Evolutionary conservation across 2,797 vertebrate species (phyloP).

Genomic region (Tenualosa thibaudeaui): DNA sequence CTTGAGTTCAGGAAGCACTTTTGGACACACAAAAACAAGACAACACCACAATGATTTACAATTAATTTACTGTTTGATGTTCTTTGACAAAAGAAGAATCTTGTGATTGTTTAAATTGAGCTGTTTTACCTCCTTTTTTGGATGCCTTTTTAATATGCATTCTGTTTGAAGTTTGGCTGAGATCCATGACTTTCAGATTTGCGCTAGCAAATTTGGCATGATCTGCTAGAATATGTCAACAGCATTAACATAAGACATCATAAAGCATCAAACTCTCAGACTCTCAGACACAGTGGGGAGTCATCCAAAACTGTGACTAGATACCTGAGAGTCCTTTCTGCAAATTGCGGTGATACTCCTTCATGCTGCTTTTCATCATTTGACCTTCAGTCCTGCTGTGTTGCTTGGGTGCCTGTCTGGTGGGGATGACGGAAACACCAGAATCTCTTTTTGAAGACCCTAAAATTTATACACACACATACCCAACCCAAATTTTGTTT

Average conservation of each 20-base stretch:
- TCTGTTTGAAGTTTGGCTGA: background rate
- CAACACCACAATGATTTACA: background rate
- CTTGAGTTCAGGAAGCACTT: background rate
- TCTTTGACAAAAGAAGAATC: background rate
- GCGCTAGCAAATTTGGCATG: background rate
- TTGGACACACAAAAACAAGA: background rate
- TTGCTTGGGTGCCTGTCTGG: background rate
- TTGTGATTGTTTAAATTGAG: background rate
- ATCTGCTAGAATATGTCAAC: background rate
- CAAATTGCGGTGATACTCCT: conserved; percentile 55
- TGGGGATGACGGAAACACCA: background rate
- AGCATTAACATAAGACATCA: background rate
- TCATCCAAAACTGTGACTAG: background rate
- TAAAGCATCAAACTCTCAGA: background rate
- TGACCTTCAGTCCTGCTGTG: conserved; percentile 13
- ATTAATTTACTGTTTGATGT: background rate
- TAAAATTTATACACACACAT: background rate
- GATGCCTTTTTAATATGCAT: background rate
- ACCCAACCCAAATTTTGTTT: background rate
- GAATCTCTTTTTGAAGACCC: conserved; percentile 39
- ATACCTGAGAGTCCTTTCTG: conserved; percentile 14
- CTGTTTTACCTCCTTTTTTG: background rate
- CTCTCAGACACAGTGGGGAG: no score
- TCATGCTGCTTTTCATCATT: conserved; percentile 34
- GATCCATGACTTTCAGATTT: background rate